These are phyloP conservation scores for Zygaena filipendulae DNA, from an alignment of 2,888 invertebrate genomes.

Conservation along the genomic window DNA sequence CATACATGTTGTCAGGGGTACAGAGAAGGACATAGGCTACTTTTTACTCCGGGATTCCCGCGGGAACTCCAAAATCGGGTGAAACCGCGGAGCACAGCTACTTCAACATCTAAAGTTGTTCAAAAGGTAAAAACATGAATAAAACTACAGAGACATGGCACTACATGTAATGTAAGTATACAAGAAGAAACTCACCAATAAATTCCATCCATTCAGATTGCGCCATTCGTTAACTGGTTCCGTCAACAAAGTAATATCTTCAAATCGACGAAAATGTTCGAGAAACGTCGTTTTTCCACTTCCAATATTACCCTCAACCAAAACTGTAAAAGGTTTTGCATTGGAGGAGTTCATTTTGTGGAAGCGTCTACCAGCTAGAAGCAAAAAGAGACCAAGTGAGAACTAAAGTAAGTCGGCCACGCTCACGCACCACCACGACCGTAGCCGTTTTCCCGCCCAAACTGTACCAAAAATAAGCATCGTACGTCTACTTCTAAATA, in stretches of 20 bases:
- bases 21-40: no score
- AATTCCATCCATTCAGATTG: constrained; percentile 80
- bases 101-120: no score
- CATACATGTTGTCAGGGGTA: no score
- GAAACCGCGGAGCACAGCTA: no score
- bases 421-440: no score
- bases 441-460: constrained; percentile 39
- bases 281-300: constrained; percentile 91
- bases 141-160: no score
- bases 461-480: no score
- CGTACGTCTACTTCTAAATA: no score
- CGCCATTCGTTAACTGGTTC: constrained; percentile 92
- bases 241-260: constrained; percentile 73
- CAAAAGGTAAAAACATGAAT: no score
- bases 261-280: constrained; percentile 79
- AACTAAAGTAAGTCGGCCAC: constrained; percentile 6
- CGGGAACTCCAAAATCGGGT: no score
- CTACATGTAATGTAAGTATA: no score
- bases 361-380: constrained; percentile 24
- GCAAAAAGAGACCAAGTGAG: constrained; percentile 14
- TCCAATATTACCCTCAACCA: constrained; percentile 91
- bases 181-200: constrained; percentile 59
- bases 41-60: no score
- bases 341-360: constrained; percentile 37
- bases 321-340: constrained; percentile 80